Percentiles rank a stretch among this genome's conserved stretches.
These are phyloP conservation scores for Hydrotaea diabolus DNA, from an alignment of 2,888 invertebrate genomes.

Conservation along the genomic window DNA sequence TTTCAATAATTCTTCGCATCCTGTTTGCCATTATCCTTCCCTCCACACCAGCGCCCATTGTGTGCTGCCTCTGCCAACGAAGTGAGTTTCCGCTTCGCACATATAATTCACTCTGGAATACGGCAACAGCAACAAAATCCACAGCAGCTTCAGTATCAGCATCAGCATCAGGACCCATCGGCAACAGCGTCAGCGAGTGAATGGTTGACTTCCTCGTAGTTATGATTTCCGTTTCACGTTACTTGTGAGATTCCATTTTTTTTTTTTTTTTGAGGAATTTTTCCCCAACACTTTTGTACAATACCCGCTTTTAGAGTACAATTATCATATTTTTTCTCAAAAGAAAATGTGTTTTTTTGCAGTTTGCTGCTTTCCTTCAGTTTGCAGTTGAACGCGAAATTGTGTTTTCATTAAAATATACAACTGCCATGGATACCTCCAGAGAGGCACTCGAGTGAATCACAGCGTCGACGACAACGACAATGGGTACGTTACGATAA, in stretches of 20 bases:
- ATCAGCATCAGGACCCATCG: not conserved
- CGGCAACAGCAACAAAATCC: not conserved
- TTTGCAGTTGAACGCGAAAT: slow-evolving; percentile 67
- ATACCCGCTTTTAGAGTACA: slow-evolving; percentile 40
- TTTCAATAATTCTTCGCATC: not conserved
- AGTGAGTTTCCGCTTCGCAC: slow-evolving; percentile 20
- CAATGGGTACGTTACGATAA: not conserved
- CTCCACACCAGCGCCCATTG: slow-evolving; percentile 4
- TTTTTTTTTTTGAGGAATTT: slow-evolving; percentile 53
- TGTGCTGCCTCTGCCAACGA: slow-evolving; percentile 40
- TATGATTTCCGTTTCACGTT: slow-evolving; percentile 44
- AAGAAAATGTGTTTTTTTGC: slow-evolving; percentile 27
- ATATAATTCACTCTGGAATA: slow-evolving; percentile 1
- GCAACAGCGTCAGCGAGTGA: not conserved
- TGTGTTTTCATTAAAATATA: slow-evolving; percentile 77
- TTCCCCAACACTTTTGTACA: slow-evolving; percentile 41
- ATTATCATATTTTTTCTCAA: slow-evolving; percentile 38
- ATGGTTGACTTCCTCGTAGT: slow-evolving; percentile 41
- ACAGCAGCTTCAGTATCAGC: not conserved
- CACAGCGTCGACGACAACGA: slow-evolving; percentile 1
- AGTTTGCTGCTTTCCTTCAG: slow-evolving; percentile 7
- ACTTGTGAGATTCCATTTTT: slow-evolving; percentile 29
- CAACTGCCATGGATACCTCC: slow-evolving; percentile 76
- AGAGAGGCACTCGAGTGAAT: slow-evolving; percentile 45
- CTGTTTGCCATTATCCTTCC: not conserved